Conservation (phyloP, 2,888 invertebrate species). For the Protodeltote pygarga region DNA sequence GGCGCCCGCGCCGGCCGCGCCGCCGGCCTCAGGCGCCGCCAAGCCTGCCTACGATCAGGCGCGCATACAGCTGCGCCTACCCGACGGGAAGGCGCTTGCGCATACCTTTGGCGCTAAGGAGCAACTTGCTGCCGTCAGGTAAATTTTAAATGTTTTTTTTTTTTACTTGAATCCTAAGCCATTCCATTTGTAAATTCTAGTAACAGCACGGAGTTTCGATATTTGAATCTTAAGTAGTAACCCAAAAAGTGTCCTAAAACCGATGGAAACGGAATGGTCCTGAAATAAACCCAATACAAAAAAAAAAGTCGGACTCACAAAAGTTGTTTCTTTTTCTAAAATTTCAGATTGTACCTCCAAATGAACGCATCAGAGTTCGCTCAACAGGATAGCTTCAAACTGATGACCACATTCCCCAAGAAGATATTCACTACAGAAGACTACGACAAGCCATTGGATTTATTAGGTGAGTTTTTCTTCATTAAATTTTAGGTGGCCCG, state of each 20-base stretch:
- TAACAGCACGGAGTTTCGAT: no score
- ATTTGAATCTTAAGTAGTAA: no score
- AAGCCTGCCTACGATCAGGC: conserved; percentile 69
- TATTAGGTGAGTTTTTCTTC: conserved; percentile 88
- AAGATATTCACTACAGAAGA: conserved; percentile 95
- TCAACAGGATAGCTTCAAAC: conserved; percentile 91
- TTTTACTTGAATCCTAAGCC: no score
- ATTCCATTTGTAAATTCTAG: no score
- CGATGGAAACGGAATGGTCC: no score
- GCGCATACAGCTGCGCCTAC: conserved; percentile 73
- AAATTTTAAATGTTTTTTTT: not conserved
- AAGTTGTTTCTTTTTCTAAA: no score
- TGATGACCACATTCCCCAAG: conserved; percentile 97
- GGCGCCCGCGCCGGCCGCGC: conserved; percentile 53
- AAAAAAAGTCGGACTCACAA: no score
- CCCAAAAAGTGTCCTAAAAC: no score
- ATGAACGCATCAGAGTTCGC: conserved; percentile 89
- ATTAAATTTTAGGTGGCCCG: not conserved
- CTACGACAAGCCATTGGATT: conserved; percentile 94
- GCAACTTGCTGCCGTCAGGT: conserved; percentile 95
- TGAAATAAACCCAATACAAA: no score
- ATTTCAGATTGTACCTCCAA: conserved; percentile 91
- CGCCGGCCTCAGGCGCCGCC: conserved; percentile 53
- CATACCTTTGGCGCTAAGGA: conserved; percentile 91
- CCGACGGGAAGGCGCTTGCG: conserved; percentile 73